Evolutionary conservation across 2,888 invertebrate species (phyloP).

Genomic region (Microdon myrmicae): DNA sequence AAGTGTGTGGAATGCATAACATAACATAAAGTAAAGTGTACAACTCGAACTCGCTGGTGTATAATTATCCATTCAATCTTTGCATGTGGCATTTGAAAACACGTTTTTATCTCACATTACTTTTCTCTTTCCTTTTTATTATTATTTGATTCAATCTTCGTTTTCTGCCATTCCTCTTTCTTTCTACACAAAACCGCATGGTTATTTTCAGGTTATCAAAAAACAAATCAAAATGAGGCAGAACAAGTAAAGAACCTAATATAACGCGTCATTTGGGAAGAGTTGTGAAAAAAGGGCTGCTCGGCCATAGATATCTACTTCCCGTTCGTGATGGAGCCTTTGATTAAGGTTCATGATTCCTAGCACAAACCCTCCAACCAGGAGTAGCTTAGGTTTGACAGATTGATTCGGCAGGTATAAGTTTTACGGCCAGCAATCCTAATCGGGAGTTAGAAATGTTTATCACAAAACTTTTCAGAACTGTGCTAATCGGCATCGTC

Average conservation of each 20-base stretch:
- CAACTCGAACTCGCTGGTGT: slow-evolving; percentile 35
- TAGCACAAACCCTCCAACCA: too few species aligned
- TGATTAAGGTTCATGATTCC: too few species aligned
- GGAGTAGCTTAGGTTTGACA: too few species aligned
- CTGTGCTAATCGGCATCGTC: slow-evolving; percentile 27
- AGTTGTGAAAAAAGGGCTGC: too few species aligned
- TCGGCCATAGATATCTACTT: too few species aligned
- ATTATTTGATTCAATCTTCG: slow-evolving; percentile 10
- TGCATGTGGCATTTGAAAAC: slow-evolving; percentile 48
- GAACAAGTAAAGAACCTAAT: too few species aligned
- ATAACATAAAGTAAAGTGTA: slow-evolving; percentile 36
- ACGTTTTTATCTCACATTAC: slow-evolving; percentile 17
- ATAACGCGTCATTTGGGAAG: too few species aligned
- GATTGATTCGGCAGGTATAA: too few species aligned
- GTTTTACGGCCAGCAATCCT: too few species aligned
- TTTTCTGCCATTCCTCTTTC: slow-evolving; percentile 27
- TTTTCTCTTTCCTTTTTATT: slow-evolving; percentile 6
- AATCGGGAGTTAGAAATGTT: slow-evolving; percentile 15
- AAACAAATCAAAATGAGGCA: slow-evolving; percentile 8
- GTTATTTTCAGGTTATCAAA: slow-evolving; percentile 5
- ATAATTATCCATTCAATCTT: slow-evolving; percentile 48
- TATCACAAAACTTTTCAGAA: slow-evolving; percentile 35
- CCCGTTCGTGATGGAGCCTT: too few species aligned
- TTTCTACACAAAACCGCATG: slow-evolving; percentile 47
- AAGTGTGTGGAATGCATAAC: slow-evolving; percentile 22